Conservation (phyloP, 1,140 invertebrate species). For the Olivierus martensii region DNA sequence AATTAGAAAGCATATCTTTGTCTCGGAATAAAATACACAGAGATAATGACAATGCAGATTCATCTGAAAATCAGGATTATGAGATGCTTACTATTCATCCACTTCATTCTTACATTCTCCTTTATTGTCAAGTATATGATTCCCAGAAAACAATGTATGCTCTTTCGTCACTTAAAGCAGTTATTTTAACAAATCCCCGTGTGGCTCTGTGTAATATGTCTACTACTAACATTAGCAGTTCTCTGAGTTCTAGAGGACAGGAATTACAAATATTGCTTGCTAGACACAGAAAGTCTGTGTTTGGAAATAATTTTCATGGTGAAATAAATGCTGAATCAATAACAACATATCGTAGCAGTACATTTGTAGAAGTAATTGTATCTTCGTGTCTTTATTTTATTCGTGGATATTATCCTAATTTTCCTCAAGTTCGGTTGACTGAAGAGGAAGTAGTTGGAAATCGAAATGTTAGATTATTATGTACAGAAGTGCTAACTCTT, state of each 20-base stretch:
- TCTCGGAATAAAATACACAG: too few species aligned
- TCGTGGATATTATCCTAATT: constrained; percentile 63
- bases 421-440: constrained; percentile 46
- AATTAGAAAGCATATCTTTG: background rate
- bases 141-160: constrained; percentile 59
- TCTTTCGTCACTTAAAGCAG: constrained; percentile 55
- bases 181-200: constrained; percentile 54
- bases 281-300: constrained; percentile 62
- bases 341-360: constrained; percentile 47
- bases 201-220: constrained; percentile 55
- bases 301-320: constrained; percentile 62
- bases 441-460: constrained; percentile 61
- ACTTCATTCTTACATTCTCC: constrained; percentile 65
- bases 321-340: constrained; percentile 40
- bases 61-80: background rate
- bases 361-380: constrained; percentile 70
- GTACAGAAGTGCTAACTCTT: constrained; percentile 57
- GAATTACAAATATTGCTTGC: constrained; percentile 49
- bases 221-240: constrained; percentile 44
- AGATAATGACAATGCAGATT: background rate
- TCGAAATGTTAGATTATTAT: constrained; percentile 42
- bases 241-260: constrained; percentile 31
- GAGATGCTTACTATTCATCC: constrained; percentile 33
- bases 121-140: constrained; percentile 70
- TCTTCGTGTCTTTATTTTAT: constrained; percentile 64